Evolutionary conservation across 2,888 invertebrate genomes (phyloP).

Genomic region (Linhomoeus sp.): DNA sequence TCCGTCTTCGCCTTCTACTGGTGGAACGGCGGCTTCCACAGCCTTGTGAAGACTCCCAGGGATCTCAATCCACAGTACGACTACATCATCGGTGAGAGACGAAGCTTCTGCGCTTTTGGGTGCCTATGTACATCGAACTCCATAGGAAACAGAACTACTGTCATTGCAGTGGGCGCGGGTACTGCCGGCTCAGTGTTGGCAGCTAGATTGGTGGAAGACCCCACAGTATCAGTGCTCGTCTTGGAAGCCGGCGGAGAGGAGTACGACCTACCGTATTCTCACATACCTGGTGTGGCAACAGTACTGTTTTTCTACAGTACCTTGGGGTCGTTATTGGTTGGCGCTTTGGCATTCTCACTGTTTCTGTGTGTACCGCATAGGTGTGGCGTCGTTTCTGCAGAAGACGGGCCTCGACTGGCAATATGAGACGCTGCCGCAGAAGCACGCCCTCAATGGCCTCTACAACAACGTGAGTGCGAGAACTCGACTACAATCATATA

Average conservation of each 20-base stretch:
- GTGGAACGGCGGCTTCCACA: too few relatives aligned
- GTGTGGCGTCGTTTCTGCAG: slow-evolving; percentile 9
- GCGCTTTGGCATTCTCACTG: too few relatives aligned
- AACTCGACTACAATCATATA: too few relatives aligned
- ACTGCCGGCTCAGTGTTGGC: slow-evolving; percentile 24
- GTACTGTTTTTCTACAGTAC: too few relatives aligned
- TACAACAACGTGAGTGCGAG: neutral
- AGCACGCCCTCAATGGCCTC: slow-evolving; percentile 5
- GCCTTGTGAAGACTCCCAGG: neutral
- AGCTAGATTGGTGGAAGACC: slow-evolving; percentile 19
- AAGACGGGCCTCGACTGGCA: slow-evolving; percentile 17
- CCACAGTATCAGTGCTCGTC: slow-evolving; percentile 15
- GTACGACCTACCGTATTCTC: neutral
- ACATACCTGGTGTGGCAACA: slow-evolving; percentile 16
- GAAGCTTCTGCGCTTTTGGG: too few relatives aligned
- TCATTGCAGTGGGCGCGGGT: slow-evolving; percentile 20
- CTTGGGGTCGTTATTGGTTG: too few relatives aligned
- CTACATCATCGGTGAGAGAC: neutral
- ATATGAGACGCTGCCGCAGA: slow-evolving; percentile 17
- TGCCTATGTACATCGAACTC: too few relatives aligned
- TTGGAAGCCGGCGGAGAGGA: slow-evolving; percentile 8
- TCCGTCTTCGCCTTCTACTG: too few relatives aligned
- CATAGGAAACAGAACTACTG: too few relatives aligned
- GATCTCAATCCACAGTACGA: neutral
- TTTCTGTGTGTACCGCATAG: too few relatives aligned